Conservation (phyloP, 2,888 invertebrate species). For the Geophilus truncorum region DNA sequence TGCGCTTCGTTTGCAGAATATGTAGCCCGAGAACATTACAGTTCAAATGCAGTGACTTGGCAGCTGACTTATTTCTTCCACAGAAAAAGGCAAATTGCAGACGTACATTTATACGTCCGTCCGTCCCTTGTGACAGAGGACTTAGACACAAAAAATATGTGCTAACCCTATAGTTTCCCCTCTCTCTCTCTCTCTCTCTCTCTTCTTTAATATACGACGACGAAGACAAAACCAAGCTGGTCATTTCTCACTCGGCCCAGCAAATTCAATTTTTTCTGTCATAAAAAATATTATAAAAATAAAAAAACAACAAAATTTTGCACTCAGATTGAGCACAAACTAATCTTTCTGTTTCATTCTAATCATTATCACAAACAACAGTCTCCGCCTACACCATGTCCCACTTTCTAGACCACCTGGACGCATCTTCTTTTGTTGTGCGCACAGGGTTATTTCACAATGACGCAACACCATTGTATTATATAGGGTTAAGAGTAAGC, state of each 20-base stretch:
- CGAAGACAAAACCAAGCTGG: background rate
- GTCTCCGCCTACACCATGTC: slow-evolving; percentile 8
- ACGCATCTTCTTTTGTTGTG: background rate
- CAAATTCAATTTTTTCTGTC: background rate
- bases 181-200: background rate
- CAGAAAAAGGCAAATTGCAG: slow-evolving; percentile 19
- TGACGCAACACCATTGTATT: slow-evolving; percentile 25
- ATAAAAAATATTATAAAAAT: background rate
- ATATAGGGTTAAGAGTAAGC: slow-evolving; percentile 25
- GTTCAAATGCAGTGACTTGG: slow-evolving; percentile 24
- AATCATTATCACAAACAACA: background rate
- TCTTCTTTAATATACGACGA: background rate
- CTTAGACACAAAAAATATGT: background rate
- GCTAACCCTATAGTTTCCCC: no score
- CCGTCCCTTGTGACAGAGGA: slow-evolving; percentile 1
- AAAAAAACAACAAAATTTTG: background rate
- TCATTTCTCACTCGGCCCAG: slow-evolving; percentile 5
- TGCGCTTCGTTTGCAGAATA: slow-evolving; percentile 32
- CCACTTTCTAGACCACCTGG: slow-evolving; percentile 29
- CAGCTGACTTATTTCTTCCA: slow-evolving; percentile 15
- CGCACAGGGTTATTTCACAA: background rate
- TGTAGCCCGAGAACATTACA: slow-evolving; percentile 25
- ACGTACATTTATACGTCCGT: slow-evolving; percentile 16
- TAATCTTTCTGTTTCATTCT: background rate
- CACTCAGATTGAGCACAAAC: no score